A percentile compares a stretch with the other conserved stretches of the same genome.
Conservation (phyloP, 1,140 invertebrate species). For the Ostrea denselamellosa region DNA sequence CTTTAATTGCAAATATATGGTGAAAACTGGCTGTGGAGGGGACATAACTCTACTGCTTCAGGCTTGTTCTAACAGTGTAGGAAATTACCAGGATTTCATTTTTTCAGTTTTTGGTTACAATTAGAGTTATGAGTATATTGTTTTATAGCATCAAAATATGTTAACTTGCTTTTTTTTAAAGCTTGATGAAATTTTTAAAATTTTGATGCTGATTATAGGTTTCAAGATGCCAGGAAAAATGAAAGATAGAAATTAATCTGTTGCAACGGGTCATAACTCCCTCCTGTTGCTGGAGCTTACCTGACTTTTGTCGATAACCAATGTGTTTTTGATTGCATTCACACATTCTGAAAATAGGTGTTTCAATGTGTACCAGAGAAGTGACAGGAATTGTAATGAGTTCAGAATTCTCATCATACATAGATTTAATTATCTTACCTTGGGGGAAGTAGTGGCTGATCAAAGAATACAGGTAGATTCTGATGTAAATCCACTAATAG, state of each 20-base stretch:
- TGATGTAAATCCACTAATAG: neutral
- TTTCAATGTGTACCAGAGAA: neutral
- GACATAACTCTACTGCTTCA: neutral
- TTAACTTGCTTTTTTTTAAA: neutral
- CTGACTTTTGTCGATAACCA: neutral
- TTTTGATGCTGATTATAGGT: too few species aligned
- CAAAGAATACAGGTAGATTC: neutral
- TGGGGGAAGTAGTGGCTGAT: neutral
- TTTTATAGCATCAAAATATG: too few species aligned
- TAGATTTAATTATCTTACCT: conserved; percentile 13
- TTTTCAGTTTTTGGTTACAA: too few species aligned
- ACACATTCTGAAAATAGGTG: neutral
- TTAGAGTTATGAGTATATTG: too few species aligned
- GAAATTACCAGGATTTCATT: too few species aligned
- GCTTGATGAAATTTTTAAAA: too few species aligned
- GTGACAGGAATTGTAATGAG: conserved; percentile 27
- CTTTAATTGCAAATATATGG: too few species aligned
- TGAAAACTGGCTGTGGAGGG: neutral
- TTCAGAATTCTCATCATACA: neutral
- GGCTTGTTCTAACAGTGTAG: too few species aligned
- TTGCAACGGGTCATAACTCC: neutral
- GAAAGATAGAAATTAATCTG: too few species aligned
- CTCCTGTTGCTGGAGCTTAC: neutral
- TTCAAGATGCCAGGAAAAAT: too few species aligned
- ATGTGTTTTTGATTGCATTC: too few species aligned